A percentile compares a stretch with the other conserved stretches of the same genome.
These are phyloP conservation scores for Synanceia verrucosa DNA, from an alignment of 2,797 vertebrate species.

Conservation along the genomic window DNA sequence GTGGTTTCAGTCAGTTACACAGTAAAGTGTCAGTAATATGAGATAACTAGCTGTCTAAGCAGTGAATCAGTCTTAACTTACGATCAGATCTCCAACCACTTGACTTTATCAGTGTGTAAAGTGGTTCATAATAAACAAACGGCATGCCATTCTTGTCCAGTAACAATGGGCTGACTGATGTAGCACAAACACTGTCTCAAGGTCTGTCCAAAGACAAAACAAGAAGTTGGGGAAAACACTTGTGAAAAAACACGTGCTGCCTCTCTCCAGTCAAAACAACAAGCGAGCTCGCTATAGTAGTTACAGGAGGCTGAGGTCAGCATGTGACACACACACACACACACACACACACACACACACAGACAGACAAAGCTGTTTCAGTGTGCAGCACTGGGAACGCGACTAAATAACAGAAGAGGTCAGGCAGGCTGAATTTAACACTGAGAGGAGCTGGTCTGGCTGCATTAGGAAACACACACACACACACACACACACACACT, in stretches of 20 bases:
- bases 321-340: slow-evolving; percentile 45
- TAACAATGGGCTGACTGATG: slow-evolving; percentile 59
- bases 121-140: slow-evolving; percentile 45
- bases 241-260: slow-evolving; percentile 20
- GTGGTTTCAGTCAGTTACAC: background rate
- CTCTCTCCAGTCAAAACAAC: slow-evolving; percentile 64
- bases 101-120: slow-evolving; percentile 16
- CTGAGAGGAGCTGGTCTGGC: slow-evolving; percentile 34
- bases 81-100: slow-evolving; percentile 7
- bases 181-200: slow-evolving; percentile 52
- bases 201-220: slow-evolving; percentile 69
- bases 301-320: slow-evolving; percentile 33
- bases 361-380: slow-evolving; percentile 34
- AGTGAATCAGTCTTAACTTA: background rate
- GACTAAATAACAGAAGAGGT: slow-evolving; percentile 56
- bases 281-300: slow-evolving; percentile 46
- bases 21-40: background rate
- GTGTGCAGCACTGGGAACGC: slow-evolving; percentile 31
- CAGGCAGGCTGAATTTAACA: slow-evolving; percentile 60
- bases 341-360: slow-evolving; percentile 8
- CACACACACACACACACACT: slow-evolving; percentile 12
- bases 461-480: slow-evolving; percentile 29
- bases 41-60: background rate
- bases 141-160: slow-evolving; percentile 47
- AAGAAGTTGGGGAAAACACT: slow-evolving; percentile 62